phyloP scores from a whole-genome alignment of 2,888 invertebrate species.

The Macaria liturata region DNA sequence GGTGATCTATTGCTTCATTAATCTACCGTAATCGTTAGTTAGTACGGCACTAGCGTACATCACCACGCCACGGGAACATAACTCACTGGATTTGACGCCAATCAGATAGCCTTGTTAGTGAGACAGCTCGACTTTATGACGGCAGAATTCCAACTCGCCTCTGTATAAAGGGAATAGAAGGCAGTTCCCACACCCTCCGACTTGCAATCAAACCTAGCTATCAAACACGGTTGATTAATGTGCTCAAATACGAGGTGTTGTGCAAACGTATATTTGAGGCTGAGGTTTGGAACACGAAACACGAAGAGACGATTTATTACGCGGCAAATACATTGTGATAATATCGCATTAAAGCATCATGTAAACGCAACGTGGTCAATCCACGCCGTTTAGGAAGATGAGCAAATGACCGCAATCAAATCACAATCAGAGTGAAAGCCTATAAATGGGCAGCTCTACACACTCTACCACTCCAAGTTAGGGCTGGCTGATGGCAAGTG shows the following conservation, averaged over 20 bases:
- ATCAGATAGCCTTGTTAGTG: slow-evolving; percentile 25
- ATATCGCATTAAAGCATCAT: slow-evolving; percentile 53
- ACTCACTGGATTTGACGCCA: slow-evolving; percentile 17
- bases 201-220: slow-evolving; percentile 21
- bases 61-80: slow-evolving; percentile 13
- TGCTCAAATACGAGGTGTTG: slow-evolving; percentile 18
- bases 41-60: slow-evolving; percentile 33
- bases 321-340: slow-evolving; percentile 56
- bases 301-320: slow-evolving; percentile 53
- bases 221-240: slow-evolving; percentile 24
- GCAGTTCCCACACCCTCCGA: slow-evolving; percentile 31
- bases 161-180: slow-evolving; percentile 30
- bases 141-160: slow-evolving; percentile 12
- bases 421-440: slow-evolving; percentile 76
- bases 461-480: slow-evolving; percentile 16
- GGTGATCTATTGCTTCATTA: slow-evolving; percentile 58
- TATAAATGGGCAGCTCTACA: slow-evolving; percentile 50
- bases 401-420: slow-evolving; percentile 75
- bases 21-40: slow-evolving; percentile 48
- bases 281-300: slow-evolving; percentile 34
- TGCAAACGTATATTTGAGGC: slow-evolving; percentile 28
- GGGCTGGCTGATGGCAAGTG: slow-evolving; percentile 9
- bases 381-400: slow-evolving; percentile 58
- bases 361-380: slow-evolving; percentile 56
- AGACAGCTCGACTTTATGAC: slow-evolving; percentile 34